Evolutionary conservation across 53 echinoderm and acorn worm genomes (phyloP), one percentile per base, ranked within the genome.

Genomic region (Holothuria leucospilota): DNA sequence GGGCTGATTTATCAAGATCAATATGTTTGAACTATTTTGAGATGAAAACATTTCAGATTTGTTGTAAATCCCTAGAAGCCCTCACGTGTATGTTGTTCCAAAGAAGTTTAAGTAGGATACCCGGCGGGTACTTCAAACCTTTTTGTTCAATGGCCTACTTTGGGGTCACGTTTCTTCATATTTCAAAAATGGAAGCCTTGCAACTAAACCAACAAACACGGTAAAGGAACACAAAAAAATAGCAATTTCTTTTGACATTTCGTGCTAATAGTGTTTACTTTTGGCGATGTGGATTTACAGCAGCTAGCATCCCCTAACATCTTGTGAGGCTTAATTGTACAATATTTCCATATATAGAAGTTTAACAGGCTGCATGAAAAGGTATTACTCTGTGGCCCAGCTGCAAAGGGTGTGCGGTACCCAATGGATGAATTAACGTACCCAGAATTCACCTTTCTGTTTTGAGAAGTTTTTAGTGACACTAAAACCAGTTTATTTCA

Each of bases 141-240:
- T 53, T 53, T 75, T 49, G 75, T 49, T 53, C 53, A 75, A 53
- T 75, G 75, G 75, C 75, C 75, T 75, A 75, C 52, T 75, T 75
- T 51, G 52, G 75, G 75, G 75, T 75, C 75, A 75, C 75, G 52
- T 75, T 42, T 75, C 75, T 15, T 53, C 52, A 75, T 27, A 15
- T 16, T 75, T 28, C n/a, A 75, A 49, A 25, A 27, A 42, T 75
- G 14, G 49, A 75, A 20, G 10, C 75, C 49, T 49, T 2, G 75
- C 25, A 8, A 75, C 75, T 75, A 75, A 75, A 75, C 75, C 25
- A 75, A 52, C 75, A 75, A 75, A 75, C 53, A 75, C 38, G 53
- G 12, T 15, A 42, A 9, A 26, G 42, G 75, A 10, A 49, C 52
- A 75, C 49, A 75, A 75, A 56, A n/a, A 49, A 56, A 24, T n/a